Evolutionary conservation across 2,797 vertebrate genomes (phyloP).

Genomic region (Tamandua tetradactyla): DNA sequence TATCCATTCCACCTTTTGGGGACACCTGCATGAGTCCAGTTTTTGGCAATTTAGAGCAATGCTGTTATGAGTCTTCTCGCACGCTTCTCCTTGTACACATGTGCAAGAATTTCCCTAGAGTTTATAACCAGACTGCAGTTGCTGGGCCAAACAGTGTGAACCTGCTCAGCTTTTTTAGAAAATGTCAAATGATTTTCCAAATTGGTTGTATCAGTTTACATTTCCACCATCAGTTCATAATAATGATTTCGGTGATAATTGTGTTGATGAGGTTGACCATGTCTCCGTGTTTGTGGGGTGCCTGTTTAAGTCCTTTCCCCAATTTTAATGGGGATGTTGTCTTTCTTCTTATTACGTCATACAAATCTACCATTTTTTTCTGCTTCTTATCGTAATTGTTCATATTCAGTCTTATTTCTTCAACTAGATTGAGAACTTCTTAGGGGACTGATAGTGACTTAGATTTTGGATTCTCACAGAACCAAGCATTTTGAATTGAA

Average conservation of each 20-base stretch:
- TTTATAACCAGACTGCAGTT: not conserved
- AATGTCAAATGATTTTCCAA: conserved; percentile 15
- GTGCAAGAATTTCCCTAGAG: not conserved
- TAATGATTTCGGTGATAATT: not conserved
- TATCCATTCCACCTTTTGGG: not conserved
- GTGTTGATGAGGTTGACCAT: not conserved
- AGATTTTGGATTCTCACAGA: not conserved
- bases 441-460: not conserved
- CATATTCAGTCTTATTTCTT: not conserved
- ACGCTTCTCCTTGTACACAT: not conserved
- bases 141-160: not conserved
- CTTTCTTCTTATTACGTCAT: not conserved
- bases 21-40: not conserved
- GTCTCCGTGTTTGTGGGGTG: not conserved
- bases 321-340: not conserved
- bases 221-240: not conserved
- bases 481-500: not conserved
- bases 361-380: not conserved
- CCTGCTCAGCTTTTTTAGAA: not conserved
- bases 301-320: not conserved
- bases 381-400: not conserved
- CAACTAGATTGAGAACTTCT: not conserved
- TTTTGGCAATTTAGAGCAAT: not conserved
- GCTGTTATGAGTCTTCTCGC: not conserved
- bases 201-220: not conserved